Evolutionary conservation across 92 coral and sea anemone species (phyloP), one percentile per base, ranked within the genome.

Genomic region (Montipora capitata): DNA sequence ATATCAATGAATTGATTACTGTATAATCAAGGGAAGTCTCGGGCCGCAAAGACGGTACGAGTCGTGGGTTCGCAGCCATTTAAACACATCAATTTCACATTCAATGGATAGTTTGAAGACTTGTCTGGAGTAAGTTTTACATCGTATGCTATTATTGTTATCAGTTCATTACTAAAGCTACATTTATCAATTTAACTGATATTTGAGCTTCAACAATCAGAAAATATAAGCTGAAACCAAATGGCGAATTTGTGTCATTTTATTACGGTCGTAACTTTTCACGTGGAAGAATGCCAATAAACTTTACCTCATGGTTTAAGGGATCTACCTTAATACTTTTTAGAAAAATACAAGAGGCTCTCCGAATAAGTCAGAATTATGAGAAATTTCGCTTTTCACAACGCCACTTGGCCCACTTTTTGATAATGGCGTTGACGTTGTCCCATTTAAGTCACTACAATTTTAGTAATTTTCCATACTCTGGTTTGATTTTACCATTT

Each of bases 391-490:
- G 64, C 64, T 58, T 58, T 58, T 58, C 64, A 58, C 64, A 0
- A 58, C 17, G 17, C 64, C 64, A 58, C 64, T 58, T 58, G 64
- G 64, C 52, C 52, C 52, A 10, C 52, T 2, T 48, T 10, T 48
- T 48, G 52, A 48, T 5, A 48, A 48, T 48, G 52, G 52, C 52
- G 52, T 48, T 48, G 52, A 48, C 52, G 2, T 58, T 58, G 64
- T 58, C 64, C 64, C 11, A 13, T 58, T 58, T 11, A 58, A 58
- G 64, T 58, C 64, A 13, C 64, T 58, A 58, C 11, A 58, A 58
- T 58, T 58, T 58, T 58, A 58, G 64, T 9, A 58, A 58, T 58
- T 58, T 58, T 58, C 64, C 64, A 58, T 58, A 58, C n/a, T 58
- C 64, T 0, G n/a, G 64, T 58, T 58, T 13, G 64, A 58, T 58